Conservation (phyloP, 2,113 vertebrate species). For the Hylia prasina region DNA sequence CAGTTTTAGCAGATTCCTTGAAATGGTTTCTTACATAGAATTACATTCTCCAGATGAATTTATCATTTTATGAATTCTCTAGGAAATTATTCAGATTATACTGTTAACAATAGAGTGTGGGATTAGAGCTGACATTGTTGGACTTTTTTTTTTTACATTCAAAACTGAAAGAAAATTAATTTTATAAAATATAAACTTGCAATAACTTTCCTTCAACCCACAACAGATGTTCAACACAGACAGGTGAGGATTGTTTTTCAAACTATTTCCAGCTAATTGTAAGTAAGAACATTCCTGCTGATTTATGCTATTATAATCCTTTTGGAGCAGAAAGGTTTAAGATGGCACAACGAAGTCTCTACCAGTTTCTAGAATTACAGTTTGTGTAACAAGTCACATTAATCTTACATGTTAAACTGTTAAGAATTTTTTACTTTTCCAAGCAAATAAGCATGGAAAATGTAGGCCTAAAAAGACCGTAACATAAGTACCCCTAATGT, state of each 20-base stretch:
- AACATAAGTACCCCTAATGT: not conserved
- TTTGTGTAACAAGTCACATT: not conserved
- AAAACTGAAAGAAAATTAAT: not conserved
- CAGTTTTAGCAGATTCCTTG: not conserved
- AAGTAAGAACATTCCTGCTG: not conserved
- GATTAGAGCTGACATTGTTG: not conserved
- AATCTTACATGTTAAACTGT: not conserved
- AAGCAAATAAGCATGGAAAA: not conserved
- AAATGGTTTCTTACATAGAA: not conserved
- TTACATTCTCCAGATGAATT: not conserved
- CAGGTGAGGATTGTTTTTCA: not conserved
- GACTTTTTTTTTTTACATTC: not conserved
- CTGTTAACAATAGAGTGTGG: not conserved
- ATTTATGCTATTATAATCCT: not conserved
- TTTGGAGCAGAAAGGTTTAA: not conserved
- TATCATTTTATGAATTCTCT: not conserved
- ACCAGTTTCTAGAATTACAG: not conserved
- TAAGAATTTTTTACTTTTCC: not conserved
- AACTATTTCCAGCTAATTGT: not conserved
- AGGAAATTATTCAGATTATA: not conserved
- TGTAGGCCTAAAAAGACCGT: not conserved
- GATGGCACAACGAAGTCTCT: not conserved
- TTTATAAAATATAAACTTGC: not conserved
- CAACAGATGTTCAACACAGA: not conserved
- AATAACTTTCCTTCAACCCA: not conserved